Base-by-base conservation (phyloP, 2,797 vertebrate genomes). In the Cheirogaleus major region DNA sequence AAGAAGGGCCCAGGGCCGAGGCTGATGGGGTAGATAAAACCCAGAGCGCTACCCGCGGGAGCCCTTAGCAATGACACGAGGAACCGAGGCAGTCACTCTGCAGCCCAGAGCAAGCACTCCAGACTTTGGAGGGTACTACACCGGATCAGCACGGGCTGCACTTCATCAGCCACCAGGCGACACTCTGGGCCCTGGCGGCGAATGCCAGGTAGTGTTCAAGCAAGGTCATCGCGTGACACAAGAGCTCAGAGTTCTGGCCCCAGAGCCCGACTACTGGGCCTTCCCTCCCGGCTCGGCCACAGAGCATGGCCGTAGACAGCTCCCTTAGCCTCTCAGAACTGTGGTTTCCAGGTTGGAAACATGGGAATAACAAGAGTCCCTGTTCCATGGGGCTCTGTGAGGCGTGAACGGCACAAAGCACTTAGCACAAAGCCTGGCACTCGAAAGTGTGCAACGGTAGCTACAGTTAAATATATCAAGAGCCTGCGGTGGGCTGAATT, bases 361-460 rank as follows among this genome's bases (percentile, higher is more conserved):
- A 0, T 4, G 11, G 18, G 27, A 23, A 15, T 25, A 11, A 25
- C 10, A 0, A 12, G 4, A 13, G 32, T 13, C 18, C 5, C 59
- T 27, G 17, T 25, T 32, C 23, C 45, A 5, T 0, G 3, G 4
- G 63, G 43, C 63, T 9, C 4, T 5, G n/a, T 48, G 50, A 65
- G 30, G 30, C 2, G 11, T 17, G 30, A 35, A 12, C 6, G 1
- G 11, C 32, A n/a, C 5, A 17, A 6, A 38, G 79, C 10, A 13
- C 65, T 23, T 10, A 30, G 32, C 38, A 84, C 27, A 4, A 25
- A 0, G 76, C 32, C 65, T 3, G 30, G 52, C 23, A 30, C 48
- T 35, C 0, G 3, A 32, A 15, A 7, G 18, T 14, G 11, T 27
- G 57, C 11, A 13, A 18, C 0, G 0, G 20, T 2, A 41, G 43